Evolutionary conservation across 2,797 vertebrate species (phyloP).

Genomic region (Schizothorax lantsangensis): DNA sequence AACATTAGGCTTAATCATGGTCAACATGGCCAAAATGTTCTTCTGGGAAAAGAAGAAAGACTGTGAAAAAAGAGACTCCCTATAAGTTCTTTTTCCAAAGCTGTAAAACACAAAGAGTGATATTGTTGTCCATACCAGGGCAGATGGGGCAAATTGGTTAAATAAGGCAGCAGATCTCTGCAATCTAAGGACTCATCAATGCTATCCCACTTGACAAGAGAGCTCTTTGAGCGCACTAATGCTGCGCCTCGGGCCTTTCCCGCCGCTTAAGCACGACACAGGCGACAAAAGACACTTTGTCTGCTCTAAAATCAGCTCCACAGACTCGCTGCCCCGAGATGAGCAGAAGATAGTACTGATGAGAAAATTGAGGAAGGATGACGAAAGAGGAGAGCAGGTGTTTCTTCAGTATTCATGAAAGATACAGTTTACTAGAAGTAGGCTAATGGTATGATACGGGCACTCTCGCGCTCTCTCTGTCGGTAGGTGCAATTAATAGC

Average conservation of each 20-base stretch:
- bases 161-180: conserved; percentile 51
- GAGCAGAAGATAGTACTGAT: conserved; percentile 51
- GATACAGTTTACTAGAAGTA: not conserved
- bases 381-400: conserved; percentile 34
- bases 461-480: not conserved
- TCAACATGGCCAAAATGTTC: conserved; percentile 14
- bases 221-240: conserved; percentile 56
- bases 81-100: conserved; percentile 45
- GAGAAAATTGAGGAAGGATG: conserved; percentile 37
- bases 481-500: no score
- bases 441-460: not conserved
- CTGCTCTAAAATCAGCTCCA: conserved; percentile 53
- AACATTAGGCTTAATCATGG: not conserved
- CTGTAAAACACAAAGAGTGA: conserved; percentile 56
- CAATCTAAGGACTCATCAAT: conserved; percentile 61
- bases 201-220: conserved; percentile 58
- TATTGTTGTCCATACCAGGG: conserved; percentile 53
- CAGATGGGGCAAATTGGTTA: conserved; percentile 51
- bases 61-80: conserved; percentile 3
- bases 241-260: conserved; percentile 56
- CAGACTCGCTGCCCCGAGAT: conserved; percentile 50
- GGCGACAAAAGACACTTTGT: conserved; percentile 63
- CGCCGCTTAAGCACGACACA: conserved; percentile 48
- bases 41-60: conserved; percentile 28
- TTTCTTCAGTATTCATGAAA: conserved; percentile 15